Conservation (phyloP, 2,113 vertebrate genomes). For the Phainopepla nitens region DNA sequence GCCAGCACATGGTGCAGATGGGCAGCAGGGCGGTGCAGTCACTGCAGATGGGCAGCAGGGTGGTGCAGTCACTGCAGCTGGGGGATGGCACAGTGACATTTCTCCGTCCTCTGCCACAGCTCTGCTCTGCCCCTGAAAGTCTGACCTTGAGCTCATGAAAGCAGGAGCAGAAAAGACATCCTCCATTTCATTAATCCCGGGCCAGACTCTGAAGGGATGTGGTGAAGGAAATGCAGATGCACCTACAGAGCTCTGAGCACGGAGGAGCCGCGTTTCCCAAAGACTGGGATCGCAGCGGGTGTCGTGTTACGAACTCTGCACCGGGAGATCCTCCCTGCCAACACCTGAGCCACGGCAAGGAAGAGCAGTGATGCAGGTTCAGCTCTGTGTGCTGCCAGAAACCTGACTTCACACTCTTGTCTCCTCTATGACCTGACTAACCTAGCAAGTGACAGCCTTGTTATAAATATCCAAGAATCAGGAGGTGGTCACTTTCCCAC, state of each 20-base stretch:
- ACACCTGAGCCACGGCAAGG: not conserved
- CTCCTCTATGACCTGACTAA: constrained; percentile 49
- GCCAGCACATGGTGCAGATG: not conserved
- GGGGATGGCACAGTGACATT: fast-evolving
- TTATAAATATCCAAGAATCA: constrained; percentile 69
- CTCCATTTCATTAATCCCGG: not conserved
- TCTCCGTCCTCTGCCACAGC: not conserved
- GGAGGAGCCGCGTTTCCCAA: not conserved
- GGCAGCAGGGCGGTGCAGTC: not conserved
- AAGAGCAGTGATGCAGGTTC: not conserved
- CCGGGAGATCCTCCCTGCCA: not conserved
- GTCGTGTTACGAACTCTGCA: not conserved
- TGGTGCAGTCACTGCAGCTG: not conserved
- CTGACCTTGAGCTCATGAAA: not conserved
- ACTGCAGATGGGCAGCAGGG: not conserved
- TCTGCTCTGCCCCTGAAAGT: not conserved
- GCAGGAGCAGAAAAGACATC: not conserved
- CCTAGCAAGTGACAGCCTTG: constrained; percentile 52
- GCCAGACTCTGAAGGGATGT: not conserved
- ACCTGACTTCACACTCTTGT: constrained; percentile 48
- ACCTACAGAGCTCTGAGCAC: not conserved
- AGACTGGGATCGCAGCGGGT: not conserved
- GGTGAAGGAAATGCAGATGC: not conserved
- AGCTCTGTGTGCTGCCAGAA: constrained; percentile 33
- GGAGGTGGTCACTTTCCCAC: constrained; percentile 65